phyloP scores from a whole-genome alignment of 92 coral and sea anemone genomes.

The Heliopora coerulea region DNA sequence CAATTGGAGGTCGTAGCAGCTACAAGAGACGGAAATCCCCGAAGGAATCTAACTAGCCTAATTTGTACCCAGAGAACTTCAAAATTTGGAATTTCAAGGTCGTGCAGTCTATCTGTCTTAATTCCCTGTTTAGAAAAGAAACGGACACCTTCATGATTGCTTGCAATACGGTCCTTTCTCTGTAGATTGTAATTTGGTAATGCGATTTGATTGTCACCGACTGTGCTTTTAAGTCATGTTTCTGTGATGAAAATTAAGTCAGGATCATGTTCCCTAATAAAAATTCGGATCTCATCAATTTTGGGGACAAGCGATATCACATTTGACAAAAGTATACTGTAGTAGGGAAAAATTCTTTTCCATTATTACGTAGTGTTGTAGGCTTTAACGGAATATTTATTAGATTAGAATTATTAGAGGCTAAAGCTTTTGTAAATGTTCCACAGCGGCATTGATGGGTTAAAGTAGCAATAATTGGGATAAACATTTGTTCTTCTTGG shows the following conservation, averaged over 20 bases:
- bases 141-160: constrained; percentile 21
- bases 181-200: constrained; percentile 9
- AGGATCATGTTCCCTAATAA: constrained; percentile 22
- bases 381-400: too few relatives aligned
- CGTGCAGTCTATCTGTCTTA: not conserved
- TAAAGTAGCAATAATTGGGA: too few relatives aligned
- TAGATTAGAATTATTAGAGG: not conserved
- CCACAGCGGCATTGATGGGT: too few relatives aligned
- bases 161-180: constrained; percentile 20
- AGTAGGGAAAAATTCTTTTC: not conserved
- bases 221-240: constrained; percentile 37
- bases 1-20: not conserved
- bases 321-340: constrained; percentile 31
- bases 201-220: constrained; percentile 32
- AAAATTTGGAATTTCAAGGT: constrained; percentile 18
- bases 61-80: constrained; percentile 30
- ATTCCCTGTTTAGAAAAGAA: not conserved
- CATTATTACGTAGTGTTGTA: too few relatives aligned
- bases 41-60: constrained; percentile 5
- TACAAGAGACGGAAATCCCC: constrained; percentile 7
- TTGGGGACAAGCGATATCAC: constrained; percentile 33
- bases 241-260: constrained; percentile 33
- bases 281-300: constrained; percentile 37
- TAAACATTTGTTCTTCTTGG: too few relatives aligned
- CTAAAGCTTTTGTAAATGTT: too few relatives aligned